Percentiles rank a stretch among this genome's conserved stretches.
Conservation (phyloP, 1,140 invertebrate species). For the Drosophila teissieri region DNA sequence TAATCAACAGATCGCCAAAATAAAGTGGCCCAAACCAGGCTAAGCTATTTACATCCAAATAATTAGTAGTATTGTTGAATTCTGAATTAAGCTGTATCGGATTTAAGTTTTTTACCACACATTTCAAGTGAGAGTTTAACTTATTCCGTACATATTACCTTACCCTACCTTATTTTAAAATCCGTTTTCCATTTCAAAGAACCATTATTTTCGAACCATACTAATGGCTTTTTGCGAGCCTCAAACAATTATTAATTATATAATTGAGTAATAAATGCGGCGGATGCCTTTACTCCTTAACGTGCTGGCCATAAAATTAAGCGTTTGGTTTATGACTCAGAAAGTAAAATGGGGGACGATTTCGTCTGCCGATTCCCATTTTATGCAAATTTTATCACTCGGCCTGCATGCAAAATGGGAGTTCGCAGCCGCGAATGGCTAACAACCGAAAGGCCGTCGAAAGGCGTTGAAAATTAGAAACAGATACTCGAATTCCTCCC, state of each 20-base stretch:
- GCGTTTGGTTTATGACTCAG: slow-evolving; percentile 36
- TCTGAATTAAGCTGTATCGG: no score
- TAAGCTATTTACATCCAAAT: no score
- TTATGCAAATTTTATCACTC: slow-evolving; percentile 35
- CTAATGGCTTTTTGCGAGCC: background rate
- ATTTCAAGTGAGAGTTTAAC: no score
- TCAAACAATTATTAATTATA: slow-evolving; percentile 15
- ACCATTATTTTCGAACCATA: background rate
- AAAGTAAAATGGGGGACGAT: background rate
- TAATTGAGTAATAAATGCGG: slow-evolving; percentile 23
- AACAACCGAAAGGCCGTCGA: slow-evolving; percentile 8
- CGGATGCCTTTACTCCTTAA: background rate
- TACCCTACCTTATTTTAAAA: background rate
- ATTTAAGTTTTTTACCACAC: no score
- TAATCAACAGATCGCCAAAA: no score
- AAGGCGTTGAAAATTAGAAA: slow-evolving; percentile 12
- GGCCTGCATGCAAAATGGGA: slow-evolving; percentile 32
- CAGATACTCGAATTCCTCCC: slow-evolving; percentile 5
- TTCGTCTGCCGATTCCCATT: slow-evolving; percentile 1
- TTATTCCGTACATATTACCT: background rate
- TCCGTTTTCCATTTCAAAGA: background rate
- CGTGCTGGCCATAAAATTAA: slow-evolving; percentile 14
- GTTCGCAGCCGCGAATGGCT: slow-evolving; percentile 6
- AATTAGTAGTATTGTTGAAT: no score
- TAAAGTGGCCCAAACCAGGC: no score